Conservation (phyloP, 2,113 vertebrate genomes). For the Murina feae region DNA sequence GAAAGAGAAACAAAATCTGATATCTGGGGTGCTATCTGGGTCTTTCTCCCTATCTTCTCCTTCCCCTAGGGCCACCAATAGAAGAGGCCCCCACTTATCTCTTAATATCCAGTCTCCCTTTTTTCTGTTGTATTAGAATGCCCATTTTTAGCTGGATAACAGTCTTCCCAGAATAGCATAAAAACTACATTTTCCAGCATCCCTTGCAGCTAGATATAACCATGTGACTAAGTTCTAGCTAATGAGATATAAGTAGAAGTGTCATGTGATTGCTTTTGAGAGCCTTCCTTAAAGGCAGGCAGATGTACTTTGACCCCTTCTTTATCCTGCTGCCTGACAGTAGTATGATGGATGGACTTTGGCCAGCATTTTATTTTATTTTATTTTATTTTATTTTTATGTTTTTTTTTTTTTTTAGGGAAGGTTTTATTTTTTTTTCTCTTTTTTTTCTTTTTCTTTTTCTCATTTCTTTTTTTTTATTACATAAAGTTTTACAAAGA, state of each 20-base stretch:
- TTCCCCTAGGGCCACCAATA: neutral
- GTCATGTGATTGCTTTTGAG: neutral
- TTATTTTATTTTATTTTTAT: too few species aligned
- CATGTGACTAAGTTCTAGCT: neutral
- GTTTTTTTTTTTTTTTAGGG: too few species aligned
- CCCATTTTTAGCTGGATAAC: neutral
- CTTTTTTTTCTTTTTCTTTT: too few species aligned
- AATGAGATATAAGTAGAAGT: neutral
- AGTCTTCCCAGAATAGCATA: neutral
- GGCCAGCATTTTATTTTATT: neutral
- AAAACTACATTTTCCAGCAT: slow-evolving; percentile 40
- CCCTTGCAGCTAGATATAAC: slow-evolving; percentile 18
- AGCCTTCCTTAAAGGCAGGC: neutral
- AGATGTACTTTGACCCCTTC: neutral
- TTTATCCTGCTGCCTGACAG: neutral
- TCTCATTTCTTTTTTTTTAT: too few species aligned
- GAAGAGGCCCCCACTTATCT: neutral
- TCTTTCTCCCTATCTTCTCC: neutral
- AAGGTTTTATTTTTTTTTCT: too few species aligned
- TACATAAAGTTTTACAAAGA: too few species aligned
- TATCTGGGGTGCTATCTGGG: neutral
- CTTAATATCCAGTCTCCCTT: neutral
- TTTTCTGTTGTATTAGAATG: neutral
- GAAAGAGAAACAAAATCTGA: neutral
- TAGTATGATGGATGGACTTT: neutral